Conservation (phyloP, 2,888 invertebrate genomes). For the Orchesella flavescens region DNA sequence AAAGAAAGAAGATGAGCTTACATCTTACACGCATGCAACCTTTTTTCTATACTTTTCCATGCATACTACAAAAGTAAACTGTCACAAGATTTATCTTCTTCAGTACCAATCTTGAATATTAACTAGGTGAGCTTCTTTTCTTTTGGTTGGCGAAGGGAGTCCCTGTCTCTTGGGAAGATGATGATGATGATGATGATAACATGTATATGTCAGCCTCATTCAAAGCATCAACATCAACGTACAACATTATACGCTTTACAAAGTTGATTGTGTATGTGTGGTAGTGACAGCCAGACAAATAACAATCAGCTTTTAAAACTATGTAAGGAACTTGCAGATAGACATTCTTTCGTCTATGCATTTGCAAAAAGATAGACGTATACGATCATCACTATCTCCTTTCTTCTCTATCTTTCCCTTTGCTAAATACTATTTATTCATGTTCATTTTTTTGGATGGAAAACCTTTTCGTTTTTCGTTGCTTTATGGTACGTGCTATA, state of each 20-base stretch:
- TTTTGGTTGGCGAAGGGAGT: neutral
- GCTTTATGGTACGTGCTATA: too few relatives aligned
- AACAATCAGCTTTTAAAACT: slow-evolving; percentile 34
- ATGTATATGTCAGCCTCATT: neutral
- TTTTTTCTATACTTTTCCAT: neutral
- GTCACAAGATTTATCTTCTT: slow-evolving; percentile 48
- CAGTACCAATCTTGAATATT: slow-evolving; percentile 50
- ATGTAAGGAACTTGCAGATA: neutral
- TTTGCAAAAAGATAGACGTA: neutral
- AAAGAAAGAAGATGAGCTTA: neutral
- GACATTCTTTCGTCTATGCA: neutral
- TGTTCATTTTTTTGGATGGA: slow-evolving; percentile 17
- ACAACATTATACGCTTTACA: neutral
- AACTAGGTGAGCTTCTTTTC: slow-evolving; percentile 19
- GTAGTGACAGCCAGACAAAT: slow-evolving; percentile 52
- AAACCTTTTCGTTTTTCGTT: slow-evolving; percentile 12
- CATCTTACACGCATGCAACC: neutral
- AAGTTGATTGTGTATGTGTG: slow-evolving; percentile 27
- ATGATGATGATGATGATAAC: too few relatives aligned
- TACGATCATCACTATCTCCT: too few relatives aligned
- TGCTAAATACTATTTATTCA: slow-evolving; percentile 15
- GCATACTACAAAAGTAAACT: slow-evolving; percentile 25
- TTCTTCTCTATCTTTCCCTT: neutral
- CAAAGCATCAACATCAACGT: neutral
- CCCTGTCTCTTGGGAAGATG: too few relatives aligned